Evolutionary conservation across 2,797 vertebrate species (phyloP).

Genomic region (Miichthys miiuy): DNA sequence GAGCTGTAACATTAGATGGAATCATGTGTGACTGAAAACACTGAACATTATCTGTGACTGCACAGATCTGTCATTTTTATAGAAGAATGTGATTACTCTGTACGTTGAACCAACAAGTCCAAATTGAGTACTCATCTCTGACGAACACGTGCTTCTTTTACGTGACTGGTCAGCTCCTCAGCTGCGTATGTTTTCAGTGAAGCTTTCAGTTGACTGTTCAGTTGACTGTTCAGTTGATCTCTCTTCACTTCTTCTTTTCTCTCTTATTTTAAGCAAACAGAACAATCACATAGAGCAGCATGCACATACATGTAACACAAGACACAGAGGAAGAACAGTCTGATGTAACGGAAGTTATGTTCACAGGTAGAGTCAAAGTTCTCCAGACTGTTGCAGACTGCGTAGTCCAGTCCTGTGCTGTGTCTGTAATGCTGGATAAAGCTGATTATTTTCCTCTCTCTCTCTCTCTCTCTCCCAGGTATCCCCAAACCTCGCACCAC

Average conservation of each 20-base stretch:
- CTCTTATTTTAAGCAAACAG: background rate
- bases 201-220: no score
- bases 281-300: background rate
- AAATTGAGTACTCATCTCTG: no score
- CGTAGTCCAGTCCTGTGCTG: background rate
- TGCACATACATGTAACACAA: background rate
- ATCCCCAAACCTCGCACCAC: conserved; percentile 69
- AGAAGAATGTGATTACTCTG: no score
- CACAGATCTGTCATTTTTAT: no score
- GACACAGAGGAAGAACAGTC: background rate
- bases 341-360: background rate
- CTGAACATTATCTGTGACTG: no score
- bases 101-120: no score
- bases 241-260: background rate
- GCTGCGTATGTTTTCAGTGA: background rate
- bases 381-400: background rate
- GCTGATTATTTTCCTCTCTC: background rate
- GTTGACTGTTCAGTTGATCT: background rate
- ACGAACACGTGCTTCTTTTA: background rate
- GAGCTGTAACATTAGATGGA: no score
- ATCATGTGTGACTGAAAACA: no score
- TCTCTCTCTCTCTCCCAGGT: conserved; percentile 63
- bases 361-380: background rate
- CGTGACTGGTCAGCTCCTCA: background rate
- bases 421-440: background rate